Evolutionary conservation across 2,113 vertebrate genomes (phyloP), one percentile per base, ranked within the genome.

Genomic region (Trematocara stigmaticum): DNA sequence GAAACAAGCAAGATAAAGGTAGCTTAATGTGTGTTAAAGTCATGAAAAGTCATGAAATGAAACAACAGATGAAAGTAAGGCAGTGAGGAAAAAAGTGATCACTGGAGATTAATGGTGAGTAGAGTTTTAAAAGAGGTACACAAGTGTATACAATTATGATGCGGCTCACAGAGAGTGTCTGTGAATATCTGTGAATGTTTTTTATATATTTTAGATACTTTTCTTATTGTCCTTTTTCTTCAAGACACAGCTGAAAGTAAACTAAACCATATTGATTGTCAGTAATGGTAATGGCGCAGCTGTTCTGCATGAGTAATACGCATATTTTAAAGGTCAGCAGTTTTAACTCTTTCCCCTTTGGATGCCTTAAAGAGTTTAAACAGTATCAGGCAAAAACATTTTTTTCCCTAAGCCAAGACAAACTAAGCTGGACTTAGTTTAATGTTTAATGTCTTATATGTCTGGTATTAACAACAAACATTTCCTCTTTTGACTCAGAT

Each of bases 251-350:
- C 6, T 56, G 42, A 71, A 78, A 51, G 26, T 5, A 10, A 16
- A 84, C 4, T 13, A 13, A 78, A 79, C 3, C 35, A n/a, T 23
- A 52, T 4, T 87, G 83, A 85, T 78, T 91, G 74, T 86, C 47
- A 78, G 38, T 59, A 34, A 78, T 56, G 53, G 82, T 53, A 69
- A 83, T 55, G 26, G 40, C 42, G 74, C 78, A 79, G 80, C 34
- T 82, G 31, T 55, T 78, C 47, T 64, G 15, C 20, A 35, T 10
- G 12, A 61, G 64, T 81, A 79, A 23, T 64, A 56, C 23, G 69
- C 92, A 85, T 35, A 89, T 91, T 88, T 61, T 12, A 56, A 71
- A 90, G 59, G 40, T 86, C 79, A 84, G 45, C 59, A 69, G 64
- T 78, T 49, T 91, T 90, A 93, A 47, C 20, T 16, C 12, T 29